Base-by-base conservation (phyloP, 2,888 invertebrate genomes). In the Gymnocheta viridis region DNA sequence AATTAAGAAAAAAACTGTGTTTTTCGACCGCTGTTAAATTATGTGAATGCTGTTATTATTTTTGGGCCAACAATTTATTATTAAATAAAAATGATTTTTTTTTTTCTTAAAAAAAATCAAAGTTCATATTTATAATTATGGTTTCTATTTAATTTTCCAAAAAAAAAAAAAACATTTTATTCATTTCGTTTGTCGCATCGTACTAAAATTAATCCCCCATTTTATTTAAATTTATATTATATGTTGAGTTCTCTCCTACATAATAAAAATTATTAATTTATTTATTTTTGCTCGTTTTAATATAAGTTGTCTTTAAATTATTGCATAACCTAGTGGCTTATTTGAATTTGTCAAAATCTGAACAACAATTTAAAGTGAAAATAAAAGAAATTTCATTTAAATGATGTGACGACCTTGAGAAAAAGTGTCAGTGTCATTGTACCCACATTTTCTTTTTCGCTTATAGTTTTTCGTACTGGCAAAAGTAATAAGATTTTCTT, bases 371-470 rank as follows among this genome's bases (percentile, higher is more conserved):
- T 38, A 29, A 19, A 44, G 10, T 29, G 35, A 3, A 80, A 67
- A 38, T 29, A 66, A 47, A 77, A 60, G 27, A 49, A 10, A 78
- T 35, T 54, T 47, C 14, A 79, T 44, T 72, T 24, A 44, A 70
- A 62, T 54, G 10, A 35, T 64, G 10, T 56, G 81, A 81, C 84
- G 81, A 81, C 84, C 84, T 84, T 84, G 84, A 67, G 22, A 54
- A 77, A 72, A 73, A 72, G 66, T 77, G 81, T 70, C 77, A 73
- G 77, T 77, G 81, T 81, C 81, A 73, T 72, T 81, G 83, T 72
- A 67, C 76, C 14, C 60, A 70, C 35, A 51, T 47, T 51, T 19
- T 29, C 32, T 10, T 22, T n/a, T 2, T 22, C 49, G 3, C 24
- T 32, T 1, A 22, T 54, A 56, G 41, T 17, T 38, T 56, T 58